These are phyloP conservation scores for Pseudochirops corinnae DNA, from an alignment of 2,797 vertebrate species.

Conservation along the genomic window DNA sequence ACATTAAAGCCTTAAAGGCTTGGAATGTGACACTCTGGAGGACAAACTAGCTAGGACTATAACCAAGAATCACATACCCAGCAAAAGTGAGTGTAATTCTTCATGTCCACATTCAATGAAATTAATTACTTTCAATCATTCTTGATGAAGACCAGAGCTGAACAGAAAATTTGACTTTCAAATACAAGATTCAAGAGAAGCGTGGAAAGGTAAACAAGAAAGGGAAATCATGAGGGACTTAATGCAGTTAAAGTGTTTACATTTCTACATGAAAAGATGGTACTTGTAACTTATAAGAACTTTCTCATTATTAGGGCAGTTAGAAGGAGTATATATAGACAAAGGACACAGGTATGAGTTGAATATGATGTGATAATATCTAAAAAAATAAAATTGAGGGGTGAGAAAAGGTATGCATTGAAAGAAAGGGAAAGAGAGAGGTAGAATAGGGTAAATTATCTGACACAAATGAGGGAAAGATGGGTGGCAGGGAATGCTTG, in stretches of 20 bases:
- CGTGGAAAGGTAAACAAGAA: background rate
- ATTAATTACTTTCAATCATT: background rate
- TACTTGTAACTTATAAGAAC: background rate
- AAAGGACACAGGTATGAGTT: background rate
- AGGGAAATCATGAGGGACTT: background rate
- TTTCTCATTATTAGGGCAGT: background rate
- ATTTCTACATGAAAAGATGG: background rate
- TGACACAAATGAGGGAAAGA: background rate
- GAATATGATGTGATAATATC: background rate
- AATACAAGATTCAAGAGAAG: background rate
- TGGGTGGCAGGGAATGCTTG: background rate
- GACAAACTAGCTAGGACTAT: background rate
- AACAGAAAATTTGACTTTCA: background rate
- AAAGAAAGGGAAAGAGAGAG: background rate
- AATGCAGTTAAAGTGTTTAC: background rate
- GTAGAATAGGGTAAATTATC: background rate
- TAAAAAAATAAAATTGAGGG: background rate
- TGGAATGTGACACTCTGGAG: background rate
- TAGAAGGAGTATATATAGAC: background rate
- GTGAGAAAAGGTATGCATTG: background rate
- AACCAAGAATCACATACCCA: background rate
- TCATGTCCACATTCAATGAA: background rate
- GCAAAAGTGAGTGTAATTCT: background rate
- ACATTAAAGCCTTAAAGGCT: background rate
- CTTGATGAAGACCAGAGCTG: background rate